A percentile compares a stretch with the other conserved stretches of the same genome.
These are phyloP conservation scores for Amphibalanus amphitrite DNA, from an alignment of 1,140 invertebrate species.

Conservation along the genomic window DNA sequence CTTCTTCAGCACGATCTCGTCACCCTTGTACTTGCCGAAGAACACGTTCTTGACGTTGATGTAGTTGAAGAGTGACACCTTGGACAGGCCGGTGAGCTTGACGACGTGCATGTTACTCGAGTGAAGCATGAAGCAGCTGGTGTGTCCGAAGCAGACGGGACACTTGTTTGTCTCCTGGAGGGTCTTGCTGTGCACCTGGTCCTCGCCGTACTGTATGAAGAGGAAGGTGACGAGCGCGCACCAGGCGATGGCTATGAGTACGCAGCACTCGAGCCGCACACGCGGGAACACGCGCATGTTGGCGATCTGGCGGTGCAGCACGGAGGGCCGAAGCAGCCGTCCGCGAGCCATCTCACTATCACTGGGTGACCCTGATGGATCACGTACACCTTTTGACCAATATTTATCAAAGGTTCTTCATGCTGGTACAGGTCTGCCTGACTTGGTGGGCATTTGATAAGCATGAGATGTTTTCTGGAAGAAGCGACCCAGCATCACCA, in stretches of 20 bases:
- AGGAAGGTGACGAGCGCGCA: not conserved
- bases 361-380: too few relatives aligned
- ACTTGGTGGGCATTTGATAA: too few relatives aligned
- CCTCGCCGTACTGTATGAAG: not conserved
- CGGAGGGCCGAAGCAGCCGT: too few relatives aligned
- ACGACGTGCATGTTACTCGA: conserved; percentile 23
- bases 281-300: not conserved
- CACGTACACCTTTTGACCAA: too few relatives aligned
- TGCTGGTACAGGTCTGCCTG: too few relatives aligned
- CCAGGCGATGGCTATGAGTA: not conserved
- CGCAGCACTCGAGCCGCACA: not conserved
- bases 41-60: conserved; percentile 42
- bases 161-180: conserved; percentile 35
- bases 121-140: conserved; percentile 34
- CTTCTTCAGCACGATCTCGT: conserved; percentile 38
- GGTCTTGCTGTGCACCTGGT: not conserved
- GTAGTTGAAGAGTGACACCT: conserved; percentile 28
- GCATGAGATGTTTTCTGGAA: too few relatives aligned
- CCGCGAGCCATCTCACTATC: too few relatives aligned
- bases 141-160: conserved; percentile 42
- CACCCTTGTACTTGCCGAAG: conserved; percentile 26
- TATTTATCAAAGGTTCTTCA: too few relatives aligned
- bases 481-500: too few relatives aligned
- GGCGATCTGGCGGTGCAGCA: not conserved
- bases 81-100: conserved; percentile 25